Base-by-base conservation (phyloP, 2,113 vertebrate genomes). In the Scomber japonicus region DNA sequence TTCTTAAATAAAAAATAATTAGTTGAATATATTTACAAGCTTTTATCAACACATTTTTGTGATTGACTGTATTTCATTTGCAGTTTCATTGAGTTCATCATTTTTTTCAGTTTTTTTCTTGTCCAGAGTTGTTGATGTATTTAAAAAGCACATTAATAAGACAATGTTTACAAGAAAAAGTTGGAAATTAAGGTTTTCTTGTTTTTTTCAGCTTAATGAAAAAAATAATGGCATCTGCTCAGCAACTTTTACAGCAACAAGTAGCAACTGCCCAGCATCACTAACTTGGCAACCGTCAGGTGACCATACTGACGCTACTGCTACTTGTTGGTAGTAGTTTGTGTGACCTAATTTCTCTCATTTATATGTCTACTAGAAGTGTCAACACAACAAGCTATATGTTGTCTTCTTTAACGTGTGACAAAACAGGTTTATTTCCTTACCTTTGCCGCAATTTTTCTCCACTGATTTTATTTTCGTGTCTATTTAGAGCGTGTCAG, bases 401-500 rank as follows among this genome's bases (percentile, higher is more conserved):
- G n/a, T 65, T 21, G 27, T 45, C 19, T 9, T 31, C 65, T 69
- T 35, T 84, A 35, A 31, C 51, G 59, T 67, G 45, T 66, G 80
- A 54, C 53, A 3, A 10, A n/a, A 68, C 21, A 21, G 30, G 50
- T 68, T 54, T 12, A 54, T 54, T 53, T 49, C 15, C 65, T 53
- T 67, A 2, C 53, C 53, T 54, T n/a, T 54, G 53, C 17, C 53
- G 9, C 15, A 10, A 15, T 15, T 45, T 56, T 45, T 49, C n/a
- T 54, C 17, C 3, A n/a, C 15, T 61, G 35, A 44, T 78, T 64
- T 71, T 73, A 35, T 14, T 19, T 19, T n/a, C 57, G 40, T 16
- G 49, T 72, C 69, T 74, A 46, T 71, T 80, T 49, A 76, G 13
- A 72, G 9, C 19, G 5, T 64, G 31, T 64, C 16, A 24, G 30